Evolutionary conservation across 2,113 vertebrate genomes (phyloP), one percentile per base, ranked within the genome.

Genomic region (Lophura nycthemera): DNA sequence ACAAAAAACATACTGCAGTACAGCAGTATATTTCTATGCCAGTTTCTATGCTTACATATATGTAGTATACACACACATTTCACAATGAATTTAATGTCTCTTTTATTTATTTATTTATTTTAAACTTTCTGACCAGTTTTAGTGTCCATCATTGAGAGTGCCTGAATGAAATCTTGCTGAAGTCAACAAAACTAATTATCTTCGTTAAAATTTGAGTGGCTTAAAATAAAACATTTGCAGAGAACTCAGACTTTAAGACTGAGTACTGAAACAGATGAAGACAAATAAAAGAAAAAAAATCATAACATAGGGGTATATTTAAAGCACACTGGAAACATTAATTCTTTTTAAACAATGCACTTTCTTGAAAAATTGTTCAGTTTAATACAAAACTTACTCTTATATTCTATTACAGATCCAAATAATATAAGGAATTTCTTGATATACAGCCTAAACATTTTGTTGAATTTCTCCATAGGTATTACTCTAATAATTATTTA

Each of bases 151-250:
- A 56, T 80, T 85, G 67, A 25, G 21, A 76, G 15, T 64, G 19
- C 29, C 78, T 75, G 60, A 77, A 13, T 52, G 47, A 87, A 78
- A 65, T 65, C 48, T 86, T 81, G 64, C 43, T 38, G 47, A 86
- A 88, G 27, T 72, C 61, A 90, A 81, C 36, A 65, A 88, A 86
- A 56, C 2, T 22, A 83, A 67, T 3, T 20, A 40, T 25, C 30
- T 43, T 89, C 63, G 61, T 89, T 87, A 75, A 89, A 72, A 89
- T 5, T 7, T 85, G 65, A 89, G 66, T 24, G 70, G 29, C 52
- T 82, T 81, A 72, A 89, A 38, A 82, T 17, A 92, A 77, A 88
- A 74, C 8, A n/a, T 72, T 82, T 48, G 48, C 70, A 92, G 83
- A 89, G 43, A 74, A 48, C 43, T 75, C 3, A 1, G 30, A 82